phyloP scores from a whole-genome alignment of 1,140 invertebrate genomes.

The Halesus radiatus region DNA sequence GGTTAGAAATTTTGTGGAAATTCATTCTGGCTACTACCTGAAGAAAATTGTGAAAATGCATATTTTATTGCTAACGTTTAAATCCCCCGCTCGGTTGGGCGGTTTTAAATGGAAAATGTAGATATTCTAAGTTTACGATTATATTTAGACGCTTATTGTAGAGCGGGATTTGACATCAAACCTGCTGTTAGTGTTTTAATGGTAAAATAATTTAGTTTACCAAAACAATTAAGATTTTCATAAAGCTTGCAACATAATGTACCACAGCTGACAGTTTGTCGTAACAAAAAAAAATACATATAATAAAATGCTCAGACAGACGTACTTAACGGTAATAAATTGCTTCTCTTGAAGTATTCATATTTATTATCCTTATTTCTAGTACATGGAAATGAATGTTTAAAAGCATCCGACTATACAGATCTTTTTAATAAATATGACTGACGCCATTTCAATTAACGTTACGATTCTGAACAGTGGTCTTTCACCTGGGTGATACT shows the following conservation, averaged over 20 bases:
- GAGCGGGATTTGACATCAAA: not conserved
- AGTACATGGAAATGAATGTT: too few species aligned
- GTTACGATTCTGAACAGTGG: too few species aligned
- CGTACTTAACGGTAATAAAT: too few species aligned
- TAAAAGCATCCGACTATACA: too few species aligned
- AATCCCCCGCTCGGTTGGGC: not conserved
- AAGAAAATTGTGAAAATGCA: constrained; percentile 35
- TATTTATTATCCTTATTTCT: too few species aligned
- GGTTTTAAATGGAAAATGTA: not conserved
- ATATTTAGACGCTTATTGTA: too few species aligned
- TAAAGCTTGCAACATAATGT: not conserved
- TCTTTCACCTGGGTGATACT: too few species aligned
- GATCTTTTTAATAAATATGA: too few species aligned
- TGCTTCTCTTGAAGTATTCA: too few species aligned
- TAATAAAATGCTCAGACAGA: not conserved
- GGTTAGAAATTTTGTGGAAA: constrained; percentile 23
- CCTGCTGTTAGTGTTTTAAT: not conserved
- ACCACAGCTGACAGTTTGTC: not conserved
- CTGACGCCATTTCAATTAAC: too few species aligned
- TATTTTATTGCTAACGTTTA: constrained; percentile 18
- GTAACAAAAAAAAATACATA: not conserved
- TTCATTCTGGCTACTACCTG: constrained; percentile 14
- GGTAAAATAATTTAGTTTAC: not conserved
- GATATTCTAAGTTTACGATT: not conserved
- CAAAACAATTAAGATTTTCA: not conserved